phyloP scores from a whole-genome alignment of 2,888 invertebrate species.

The Apodemia zela region DNA sequence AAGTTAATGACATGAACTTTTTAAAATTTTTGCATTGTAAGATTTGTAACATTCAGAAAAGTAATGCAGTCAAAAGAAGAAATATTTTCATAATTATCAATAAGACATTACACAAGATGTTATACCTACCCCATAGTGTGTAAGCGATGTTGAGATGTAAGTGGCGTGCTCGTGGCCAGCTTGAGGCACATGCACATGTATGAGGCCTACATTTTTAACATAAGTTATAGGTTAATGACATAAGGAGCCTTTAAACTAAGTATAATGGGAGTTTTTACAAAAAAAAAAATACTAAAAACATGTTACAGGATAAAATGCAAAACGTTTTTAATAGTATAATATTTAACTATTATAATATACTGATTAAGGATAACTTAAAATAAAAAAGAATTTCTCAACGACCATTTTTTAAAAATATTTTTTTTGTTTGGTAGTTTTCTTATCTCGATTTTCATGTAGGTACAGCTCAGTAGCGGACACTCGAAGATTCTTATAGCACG shows the following conservation, averaged over 20 bases:
- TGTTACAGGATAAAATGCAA: neutral
- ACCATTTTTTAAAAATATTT: too few relatives aligned
- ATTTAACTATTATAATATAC: neutral
- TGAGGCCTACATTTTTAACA: neutral
- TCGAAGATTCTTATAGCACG: too few relatives aligned
- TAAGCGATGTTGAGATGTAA: neutral
- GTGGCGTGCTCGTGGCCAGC: neutral
- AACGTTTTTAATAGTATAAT: neutral
- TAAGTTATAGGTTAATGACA: constrained; percentile 5
- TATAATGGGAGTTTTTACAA: constrained; percentile 5
- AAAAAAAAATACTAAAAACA: too few relatives aligned
- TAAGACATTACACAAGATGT: neutral
- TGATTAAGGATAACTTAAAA: neutral
- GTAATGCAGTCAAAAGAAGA: neutral
- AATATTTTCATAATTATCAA: constrained; percentile 10
- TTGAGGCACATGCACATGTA: neutral
- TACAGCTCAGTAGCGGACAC: too few relatives aligned
- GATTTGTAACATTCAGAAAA: neutral
- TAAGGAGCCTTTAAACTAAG: constrained; percentile 11
- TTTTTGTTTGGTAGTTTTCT: too few relatives aligned
- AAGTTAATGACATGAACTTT: neutral
- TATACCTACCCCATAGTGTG: neutral
- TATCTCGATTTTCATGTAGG: too few relatives aligned
- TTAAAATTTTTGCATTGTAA: constrained; percentile 3
- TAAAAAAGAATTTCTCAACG: too few relatives aligned